Percentiles rank a stretch among this genome's conserved stretches.
Conservation (phyloP, 1,140 invertebrate genomes). For the Euwallacea similis region DNA sequence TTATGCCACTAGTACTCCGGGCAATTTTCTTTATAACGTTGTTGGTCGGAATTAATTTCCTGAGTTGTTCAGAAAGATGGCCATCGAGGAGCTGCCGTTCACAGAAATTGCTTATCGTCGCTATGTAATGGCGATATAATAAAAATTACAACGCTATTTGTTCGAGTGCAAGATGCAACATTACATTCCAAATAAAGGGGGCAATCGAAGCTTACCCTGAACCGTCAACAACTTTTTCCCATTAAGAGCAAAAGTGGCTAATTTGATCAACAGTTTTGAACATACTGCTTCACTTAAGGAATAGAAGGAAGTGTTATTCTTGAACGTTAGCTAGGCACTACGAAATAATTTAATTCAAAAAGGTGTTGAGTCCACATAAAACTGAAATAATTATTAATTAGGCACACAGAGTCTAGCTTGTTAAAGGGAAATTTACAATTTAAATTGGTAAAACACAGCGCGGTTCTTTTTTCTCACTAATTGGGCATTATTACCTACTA, state of each 20-base stretch:
- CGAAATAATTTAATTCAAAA: neutral
- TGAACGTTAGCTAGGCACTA: too few species aligned
- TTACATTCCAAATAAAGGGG: too few species aligned
- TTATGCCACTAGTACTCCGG: constrained; percentile 24
- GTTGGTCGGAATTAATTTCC: constrained; percentile 23
- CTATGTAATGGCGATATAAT: too few species aligned
- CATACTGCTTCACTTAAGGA: too few species aligned
- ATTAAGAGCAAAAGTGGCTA: too few species aligned
- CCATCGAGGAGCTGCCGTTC: neutral
- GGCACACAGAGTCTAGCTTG: neutral
- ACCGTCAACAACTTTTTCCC: too few species aligned
- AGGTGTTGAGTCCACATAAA: neutral
- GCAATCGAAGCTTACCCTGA: too few species aligned
- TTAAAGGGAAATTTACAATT: neutral
- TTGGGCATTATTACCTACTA: neutral
- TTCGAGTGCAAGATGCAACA: too few species aligned
- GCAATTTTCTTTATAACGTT: constrained; percentile 26
- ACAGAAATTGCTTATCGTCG: neutral
- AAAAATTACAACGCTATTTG: too few species aligned
- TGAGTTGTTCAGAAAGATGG: constrained; percentile 1
- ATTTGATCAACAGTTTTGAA: too few species aligned
- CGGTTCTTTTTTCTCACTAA: constrained; percentile 1
- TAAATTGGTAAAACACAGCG: neutral
- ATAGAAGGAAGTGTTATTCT: too few species aligned
- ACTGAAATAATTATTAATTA: neutral